Percentiles rank a stretch among this genome's conserved stretches.
These are phyloP conservation scores for Epistrophe grossulariae DNA, from an alignment of 2,888 invertebrate genomes.

Conservation along the genomic window DNA sequence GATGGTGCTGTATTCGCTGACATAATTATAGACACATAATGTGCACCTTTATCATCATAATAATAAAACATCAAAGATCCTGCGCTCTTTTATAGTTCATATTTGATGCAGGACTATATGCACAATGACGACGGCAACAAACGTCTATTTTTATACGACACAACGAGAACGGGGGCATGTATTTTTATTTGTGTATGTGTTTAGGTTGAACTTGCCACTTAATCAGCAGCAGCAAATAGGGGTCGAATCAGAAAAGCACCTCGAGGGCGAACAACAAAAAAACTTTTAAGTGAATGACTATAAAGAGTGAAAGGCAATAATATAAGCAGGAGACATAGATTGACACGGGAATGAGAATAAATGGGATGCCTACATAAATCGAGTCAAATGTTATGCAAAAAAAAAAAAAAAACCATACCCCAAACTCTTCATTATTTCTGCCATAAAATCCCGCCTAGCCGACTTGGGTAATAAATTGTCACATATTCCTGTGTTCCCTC, in stretches of 20 bases:
- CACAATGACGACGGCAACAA: neutral
- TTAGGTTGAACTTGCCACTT: slow-evolving; percentile 32
- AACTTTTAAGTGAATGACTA: slow-evolving; percentile 40
- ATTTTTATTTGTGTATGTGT: neutral
- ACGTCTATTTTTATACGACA: neutral
- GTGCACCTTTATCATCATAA: slow-evolving; percentile 70
- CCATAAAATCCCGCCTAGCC: neutral
- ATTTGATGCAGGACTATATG: neutral
- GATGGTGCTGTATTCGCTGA: neutral
- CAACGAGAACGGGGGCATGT: neutral
- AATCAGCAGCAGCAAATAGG: slow-evolving; percentile 49
- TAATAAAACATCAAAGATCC: slow-evolving; percentile 68
- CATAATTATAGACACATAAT: slow-evolving; percentile 66
- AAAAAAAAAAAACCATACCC: slow-evolving; percentile 12
- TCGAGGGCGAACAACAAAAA: slow-evolving; percentile 33
- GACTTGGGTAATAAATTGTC: slow-evolving; percentile 58
- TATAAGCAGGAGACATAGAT: neutral
- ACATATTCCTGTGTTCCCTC: slow-evolving; percentile 58
- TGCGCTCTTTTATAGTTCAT: slow-evolving; percentile 30
- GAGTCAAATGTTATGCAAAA: slow-evolving; percentile 43
- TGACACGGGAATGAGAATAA: slow-evolving; percentile 29
- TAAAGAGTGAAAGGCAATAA: slow-evolving; percentile 15
- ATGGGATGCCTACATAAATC: slow-evolving; percentile 17
- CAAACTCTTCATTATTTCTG: neutral
- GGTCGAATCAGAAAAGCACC: slow-evolving; percentile 46